These are phyloP conservation scores for Antedon mediterranea DNA, from an alignment of 53 echinoderm and acorn worm species.

Conservation along the genomic window DNA sequence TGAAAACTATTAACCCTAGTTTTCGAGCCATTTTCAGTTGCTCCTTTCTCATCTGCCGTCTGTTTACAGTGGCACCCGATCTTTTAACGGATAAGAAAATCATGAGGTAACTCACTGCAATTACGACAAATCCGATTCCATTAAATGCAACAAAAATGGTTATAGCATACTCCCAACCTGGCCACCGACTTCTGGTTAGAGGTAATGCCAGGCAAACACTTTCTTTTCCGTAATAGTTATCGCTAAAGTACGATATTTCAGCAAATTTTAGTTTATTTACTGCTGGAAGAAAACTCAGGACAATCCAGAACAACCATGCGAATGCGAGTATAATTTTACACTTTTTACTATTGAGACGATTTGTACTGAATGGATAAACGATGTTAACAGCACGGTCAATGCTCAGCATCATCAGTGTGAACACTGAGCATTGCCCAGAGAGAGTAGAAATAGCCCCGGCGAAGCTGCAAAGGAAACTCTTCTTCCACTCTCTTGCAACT, in stretches of 20 bases:
- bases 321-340: constrained; percentile 52
- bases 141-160: constrained; percentile 75
- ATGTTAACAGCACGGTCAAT: constrained; percentile 77
- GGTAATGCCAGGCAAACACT: constrained; percentile 86
- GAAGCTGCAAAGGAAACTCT: constrained; percentile 67
- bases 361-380: constrained; percentile 76
- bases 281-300: constrained; percentile 67
- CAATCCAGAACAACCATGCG: constrained; percentile 55
- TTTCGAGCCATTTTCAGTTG: no score
- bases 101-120: constrained; percentile 64
- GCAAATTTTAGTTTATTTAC: no score
- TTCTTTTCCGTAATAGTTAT: constrained; percentile 73
- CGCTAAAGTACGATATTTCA: constrained; percentile 19
- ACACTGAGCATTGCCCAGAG: constrained; percentile 73
- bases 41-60: no score
- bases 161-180: constrained; percentile 89
- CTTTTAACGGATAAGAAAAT: constrained; percentile 81
- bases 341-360: constrained; percentile 74
- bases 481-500: no score
- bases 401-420: constrained; percentile 65
- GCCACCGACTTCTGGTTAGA: constrained; percentile 52
- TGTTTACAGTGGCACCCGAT: constrained; percentile 3
- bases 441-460: constrained; percentile 74
- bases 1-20: no score
- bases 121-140: constrained; percentile 55